These are phyloP conservation scores for Micropoecilia bifurca DNA, from an alignment of 2,797 vertebrate genomes.

Conservation along the genomic window DNA sequence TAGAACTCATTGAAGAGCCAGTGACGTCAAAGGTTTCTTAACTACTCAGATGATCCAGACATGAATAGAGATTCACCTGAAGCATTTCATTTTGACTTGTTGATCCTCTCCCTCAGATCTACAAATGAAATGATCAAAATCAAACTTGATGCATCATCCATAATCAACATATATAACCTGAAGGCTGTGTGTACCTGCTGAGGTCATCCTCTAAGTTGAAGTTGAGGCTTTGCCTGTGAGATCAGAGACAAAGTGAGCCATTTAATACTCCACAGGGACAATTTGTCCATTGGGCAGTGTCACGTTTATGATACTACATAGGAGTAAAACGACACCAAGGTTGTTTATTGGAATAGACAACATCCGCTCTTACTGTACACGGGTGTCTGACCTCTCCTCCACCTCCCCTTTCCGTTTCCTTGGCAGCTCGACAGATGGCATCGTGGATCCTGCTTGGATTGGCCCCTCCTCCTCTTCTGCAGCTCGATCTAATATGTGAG, in stretches of 20 bases:
- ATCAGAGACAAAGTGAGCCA: background rate
- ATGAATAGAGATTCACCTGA: constrained; percentile 59
- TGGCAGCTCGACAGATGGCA: constrained; percentile 60
- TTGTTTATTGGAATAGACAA: constrained; percentile 2
- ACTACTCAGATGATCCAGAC: background rate
- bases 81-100: constrained; percentile 77
- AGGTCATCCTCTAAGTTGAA: constrained; percentile 64
- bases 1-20: background rate
- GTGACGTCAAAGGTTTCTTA: background rate
- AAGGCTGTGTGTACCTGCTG: constrained; percentile 50
- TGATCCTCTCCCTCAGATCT: constrained; percentile 76
- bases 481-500: constrained; percentile 40
- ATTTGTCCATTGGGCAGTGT: background rate
- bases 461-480: constrained; percentile 42
- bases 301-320: background rate
- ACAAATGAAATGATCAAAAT: constrained; percentile 21
- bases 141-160: background rate
- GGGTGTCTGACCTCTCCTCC: constrained; percentile 53
- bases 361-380: constrained; percentile 43
- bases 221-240: constrained; percentile 49
- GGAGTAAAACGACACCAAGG: background rate
- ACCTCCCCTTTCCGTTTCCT: constrained; percentile 75
- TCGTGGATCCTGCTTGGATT: constrained; percentile 31
- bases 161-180: background rate
- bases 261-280: background rate